Conservation (phyloP, 2,888 invertebrate species). For the Crossocerus cetratus region DNA sequence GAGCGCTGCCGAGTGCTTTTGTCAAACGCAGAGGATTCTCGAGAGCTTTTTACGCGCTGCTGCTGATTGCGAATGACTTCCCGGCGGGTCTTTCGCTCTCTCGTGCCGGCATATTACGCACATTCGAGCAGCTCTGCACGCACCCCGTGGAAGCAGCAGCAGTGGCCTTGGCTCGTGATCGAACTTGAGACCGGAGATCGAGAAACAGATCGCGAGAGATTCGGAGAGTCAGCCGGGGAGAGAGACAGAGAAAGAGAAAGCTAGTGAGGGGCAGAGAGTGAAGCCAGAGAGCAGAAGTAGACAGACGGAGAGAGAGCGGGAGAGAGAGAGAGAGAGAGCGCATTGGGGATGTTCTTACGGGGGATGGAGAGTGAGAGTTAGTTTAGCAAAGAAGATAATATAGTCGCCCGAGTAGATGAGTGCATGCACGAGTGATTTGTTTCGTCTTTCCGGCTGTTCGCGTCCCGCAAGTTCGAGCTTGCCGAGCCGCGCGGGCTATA, state of each 20-base stretch:
- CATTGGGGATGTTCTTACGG: conserved; percentile 25
- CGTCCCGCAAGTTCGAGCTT: too few species aligned
- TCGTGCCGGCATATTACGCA: conserved; percentile 8
- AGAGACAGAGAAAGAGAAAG: conserved; percentile 10
- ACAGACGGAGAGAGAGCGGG: conserved; percentile 13
- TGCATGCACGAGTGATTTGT: conserved; percentile 50
- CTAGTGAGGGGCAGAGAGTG: neutral
- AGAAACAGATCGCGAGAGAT: conserved; percentile 28
- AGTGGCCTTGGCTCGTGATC: neutral
- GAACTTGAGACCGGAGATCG: conserved; percentile 14
- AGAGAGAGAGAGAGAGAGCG: conserved; percentile 42
- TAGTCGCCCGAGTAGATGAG: conserved; percentile 37
- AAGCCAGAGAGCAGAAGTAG: conserved; percentile 6
- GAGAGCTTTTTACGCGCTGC: neutral
- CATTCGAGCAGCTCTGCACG: conserved; percentile 20
- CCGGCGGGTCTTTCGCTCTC: too few species aligned
- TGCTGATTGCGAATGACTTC: neutral
- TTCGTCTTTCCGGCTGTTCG: neutral
- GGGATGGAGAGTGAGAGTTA: conserved; percentile 38
- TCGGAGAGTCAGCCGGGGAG: neutral
- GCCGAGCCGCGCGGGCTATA: too few species aligned
- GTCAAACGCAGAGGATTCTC: neutral
- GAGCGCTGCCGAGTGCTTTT: conserved; percentile 28
- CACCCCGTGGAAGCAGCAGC: conserved; percentile 34
- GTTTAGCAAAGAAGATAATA: conserved; percentile 41